phyloP scores from a whole-genome alignment of 2,113 vertebrate genomes.

The Thermophis baileyi region DNA sequence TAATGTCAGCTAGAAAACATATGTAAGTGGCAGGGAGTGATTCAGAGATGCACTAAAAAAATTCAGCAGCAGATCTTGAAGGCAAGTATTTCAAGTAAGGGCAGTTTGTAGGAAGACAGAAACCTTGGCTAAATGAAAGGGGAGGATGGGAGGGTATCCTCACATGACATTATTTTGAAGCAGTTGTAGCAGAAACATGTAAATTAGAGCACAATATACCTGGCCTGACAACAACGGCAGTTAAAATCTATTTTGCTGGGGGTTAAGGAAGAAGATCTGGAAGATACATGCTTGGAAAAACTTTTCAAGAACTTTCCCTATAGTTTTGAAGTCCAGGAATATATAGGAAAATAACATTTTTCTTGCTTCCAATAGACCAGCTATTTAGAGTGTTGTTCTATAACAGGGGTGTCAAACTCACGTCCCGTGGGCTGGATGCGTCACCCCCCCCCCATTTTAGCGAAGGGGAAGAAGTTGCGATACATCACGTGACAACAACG shows the following conservation, averaged over 20 bases:
- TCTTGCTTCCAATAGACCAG: not conserved
- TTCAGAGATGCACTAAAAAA: not conserved
- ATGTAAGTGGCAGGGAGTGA: not conserved
- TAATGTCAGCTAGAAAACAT: not conserved
- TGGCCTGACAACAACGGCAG: not conserved
- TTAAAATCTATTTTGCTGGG: not conserved
- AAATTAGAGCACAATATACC: not conserved
- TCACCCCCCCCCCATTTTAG: too few relatives aligned
- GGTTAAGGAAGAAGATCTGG: not conserved
- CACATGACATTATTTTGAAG: not conserved
- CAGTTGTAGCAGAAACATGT: not conserved
- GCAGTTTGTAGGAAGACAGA: not conserved
- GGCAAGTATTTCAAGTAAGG: not conserved
- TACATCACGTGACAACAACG: too few relatives aligned
- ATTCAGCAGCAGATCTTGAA: not conserved
- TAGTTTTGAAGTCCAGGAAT: not conserved
- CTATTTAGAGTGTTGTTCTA: not conserved
- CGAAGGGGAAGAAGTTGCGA: too few relatives aligned
- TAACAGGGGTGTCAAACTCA: not conserved
- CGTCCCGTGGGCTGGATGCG: rapidly evolving
- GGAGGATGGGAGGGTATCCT: not conserved
- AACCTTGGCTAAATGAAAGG: not conserved
- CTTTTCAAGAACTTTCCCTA: not conserved
- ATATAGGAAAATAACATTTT: not conserved
- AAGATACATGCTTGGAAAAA: not conserved